Evolutionary conservation across 2,113 vertebrate species (phyloP), one percentile per base, ranked within the genome.

Genomic region (Ciconia stormi): DNA sequence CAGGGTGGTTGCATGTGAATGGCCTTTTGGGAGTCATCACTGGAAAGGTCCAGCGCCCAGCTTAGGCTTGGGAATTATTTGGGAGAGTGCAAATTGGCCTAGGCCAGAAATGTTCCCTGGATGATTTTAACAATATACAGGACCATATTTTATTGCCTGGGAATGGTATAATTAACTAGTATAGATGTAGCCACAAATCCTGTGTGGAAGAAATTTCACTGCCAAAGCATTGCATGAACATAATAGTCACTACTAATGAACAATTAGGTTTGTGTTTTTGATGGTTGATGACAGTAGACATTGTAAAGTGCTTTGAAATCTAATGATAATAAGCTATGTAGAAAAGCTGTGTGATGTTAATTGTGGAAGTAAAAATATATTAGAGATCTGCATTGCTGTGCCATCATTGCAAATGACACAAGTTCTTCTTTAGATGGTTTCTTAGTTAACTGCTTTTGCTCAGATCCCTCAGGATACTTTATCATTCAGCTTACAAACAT

Each of bases 261-360:
- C 89, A 93, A 55, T 94, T 87, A 85, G 36, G 47, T 77, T 72
- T 84, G 52, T 85, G 70, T 0, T 58, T 89, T 74, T 96, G 91
- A 82, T 94, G 56, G 81, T 26, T 94, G 84, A 87, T 91, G 89
- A 69, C 47, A 89, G 65, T 34, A 89, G 93, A 82, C 10, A 4
- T 84, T 52, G 81, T 22, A 59, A 96, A 93, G 73, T 52, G 44
- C 65, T 94, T 91, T 91, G 89, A 72, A 95, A 95, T 34, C 34
- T 84, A 67, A 91, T 79, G 81, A 67, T 76, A 67, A 82, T 79
- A 82, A 65, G 30, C 76, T 73, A 7, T 66, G 50, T 32, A n/a
- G 79, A 89, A 76, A 27, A 58, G 67, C 63, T 82, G 59, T 66
- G 56, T 71, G 81, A 42, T 89, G 70, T 76, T 94, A 87, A 71